Percentiles rank a stretch among this genome's conserved stretches.
These are phyloP conservation scores for Microctenopoma stevenorrisi DNA, from an alignment of 2,797 vertebrate genomes.

Conservation along the genomic window DNA sequence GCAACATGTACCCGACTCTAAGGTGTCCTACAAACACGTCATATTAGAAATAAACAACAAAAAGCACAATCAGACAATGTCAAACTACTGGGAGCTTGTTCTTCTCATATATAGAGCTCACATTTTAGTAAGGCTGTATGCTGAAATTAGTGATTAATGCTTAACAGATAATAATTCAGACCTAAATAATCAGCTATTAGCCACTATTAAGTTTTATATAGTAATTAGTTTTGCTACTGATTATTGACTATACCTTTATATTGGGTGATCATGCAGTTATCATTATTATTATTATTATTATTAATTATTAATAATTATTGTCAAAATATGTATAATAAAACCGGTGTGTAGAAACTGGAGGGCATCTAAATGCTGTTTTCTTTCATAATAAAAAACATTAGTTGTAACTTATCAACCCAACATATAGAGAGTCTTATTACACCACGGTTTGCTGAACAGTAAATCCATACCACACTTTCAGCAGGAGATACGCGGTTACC, in stretches of 20 bases:
- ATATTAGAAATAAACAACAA: neutral
- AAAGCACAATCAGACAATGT: neutral
- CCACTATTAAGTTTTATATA: too few relatives aligned
- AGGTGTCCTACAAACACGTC: constrained; percentile 13
- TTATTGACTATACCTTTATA: neutral
- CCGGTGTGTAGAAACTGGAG: too few relatives aligned
- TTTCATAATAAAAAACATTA: neutral
- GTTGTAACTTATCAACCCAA: too few relatives aligned
- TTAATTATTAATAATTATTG: neutral
- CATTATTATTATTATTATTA: too few relatives aligned
- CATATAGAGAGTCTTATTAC: too few relatives aligned
- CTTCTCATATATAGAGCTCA: neutral
- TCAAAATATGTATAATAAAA: neutral
- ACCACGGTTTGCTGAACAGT: too few relatives aligned
- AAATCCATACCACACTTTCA: too few relatives aligned
- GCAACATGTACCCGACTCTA: neutral
- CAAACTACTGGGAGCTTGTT: neutral
- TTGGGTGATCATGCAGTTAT: neutral
- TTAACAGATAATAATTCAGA: neutral
- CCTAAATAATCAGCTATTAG: neutral
- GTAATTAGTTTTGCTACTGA: neutral
- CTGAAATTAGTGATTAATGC: neutral
- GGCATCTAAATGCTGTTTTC: too few relatives aligned
- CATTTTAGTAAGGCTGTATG: neutral
- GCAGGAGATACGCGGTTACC: constrained; percentile 36